Evolutionary conservation across 2,797 vertebrate species (phyloP).

Genomic region (Craterocephalus amniculus): DNA sequence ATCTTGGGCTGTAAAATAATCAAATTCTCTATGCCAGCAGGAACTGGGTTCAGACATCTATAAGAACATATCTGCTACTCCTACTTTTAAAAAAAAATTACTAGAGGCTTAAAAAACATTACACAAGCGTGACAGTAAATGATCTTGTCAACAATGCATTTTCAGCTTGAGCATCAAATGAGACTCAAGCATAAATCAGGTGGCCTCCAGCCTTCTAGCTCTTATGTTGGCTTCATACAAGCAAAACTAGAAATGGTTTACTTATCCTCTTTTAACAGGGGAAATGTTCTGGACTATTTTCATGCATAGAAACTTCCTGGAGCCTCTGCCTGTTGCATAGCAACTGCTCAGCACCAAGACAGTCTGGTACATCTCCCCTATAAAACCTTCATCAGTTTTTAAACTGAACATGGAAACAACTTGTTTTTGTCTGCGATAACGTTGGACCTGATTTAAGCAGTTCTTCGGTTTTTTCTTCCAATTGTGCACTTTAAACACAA

Average conservation of each 20-base stretch:
- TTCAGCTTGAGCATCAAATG: background rate
- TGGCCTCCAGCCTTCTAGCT: background rate
- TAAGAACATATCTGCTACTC: background rate
- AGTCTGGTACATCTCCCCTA: background rate
- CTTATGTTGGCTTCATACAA: background rate
- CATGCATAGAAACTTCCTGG: background rate
- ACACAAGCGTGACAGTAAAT: background rate
- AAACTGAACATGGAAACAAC: background rate
- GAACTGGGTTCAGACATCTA: background rate
- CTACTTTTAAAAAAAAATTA: background rate
- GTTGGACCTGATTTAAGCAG: no score
- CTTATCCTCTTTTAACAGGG: background rate
- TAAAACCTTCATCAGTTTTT: slow-evolving; percentile 2
- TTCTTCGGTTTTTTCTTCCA: background rate
- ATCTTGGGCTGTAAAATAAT: no score
- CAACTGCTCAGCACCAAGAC: background rate
- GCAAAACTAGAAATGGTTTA: background rate
- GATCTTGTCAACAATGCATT: no score
- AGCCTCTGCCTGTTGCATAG: slow-evolving; percentile 2
- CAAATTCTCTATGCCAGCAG: background rate
- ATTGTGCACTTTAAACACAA: background rate
- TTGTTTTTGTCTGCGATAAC: background rate
- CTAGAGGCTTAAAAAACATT: background rate
- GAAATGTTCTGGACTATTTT: background rate
- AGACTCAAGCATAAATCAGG: background rate